These are phyloP conservation scores for Hafferia zeledoni DNA, from an alignment of 2,797 vertebrate genomes.

Conservation along the genomic window DNA sequence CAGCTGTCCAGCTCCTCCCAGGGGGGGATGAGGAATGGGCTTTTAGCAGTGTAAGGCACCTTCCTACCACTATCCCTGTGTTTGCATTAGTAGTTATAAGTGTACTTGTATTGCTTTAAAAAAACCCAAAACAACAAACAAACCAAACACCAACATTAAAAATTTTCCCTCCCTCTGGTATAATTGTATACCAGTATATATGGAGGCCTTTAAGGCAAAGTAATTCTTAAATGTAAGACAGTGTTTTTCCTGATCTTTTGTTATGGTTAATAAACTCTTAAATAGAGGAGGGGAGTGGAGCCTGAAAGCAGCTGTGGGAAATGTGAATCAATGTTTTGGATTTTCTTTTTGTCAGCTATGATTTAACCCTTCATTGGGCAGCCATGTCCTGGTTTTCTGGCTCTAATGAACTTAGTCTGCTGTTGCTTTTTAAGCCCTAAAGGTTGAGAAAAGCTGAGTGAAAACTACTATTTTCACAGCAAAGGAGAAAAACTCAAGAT, in stretches of 20 bases:
- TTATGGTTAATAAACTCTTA: not conserved
- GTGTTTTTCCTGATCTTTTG: not conserved
- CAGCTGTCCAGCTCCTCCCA: not conserved
- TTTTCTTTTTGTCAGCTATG: not conserved
- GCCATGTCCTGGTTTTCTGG: rapidly evolving
- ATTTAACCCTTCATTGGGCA: not conserved
- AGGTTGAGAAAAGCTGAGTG: not conserved
- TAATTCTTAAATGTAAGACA: not conserved
- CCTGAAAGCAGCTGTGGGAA: constrained; percentile 7
- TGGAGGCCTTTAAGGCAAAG: not conserved
- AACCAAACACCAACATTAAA: not conserved
- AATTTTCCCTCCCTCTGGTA: not conserved
- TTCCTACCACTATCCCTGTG: not conserved
- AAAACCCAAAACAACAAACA: not conserved
- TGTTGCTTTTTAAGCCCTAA: not conserved
- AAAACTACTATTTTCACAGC: not conserved
- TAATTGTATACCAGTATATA: not conserved
- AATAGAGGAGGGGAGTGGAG: not conserved
- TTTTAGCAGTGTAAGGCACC: not conserved
- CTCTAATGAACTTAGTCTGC: not conserved
- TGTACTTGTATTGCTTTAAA: not conserved
- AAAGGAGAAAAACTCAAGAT: not conserved
- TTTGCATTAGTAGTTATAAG: not conserved
- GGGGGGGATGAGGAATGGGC: not conserved
- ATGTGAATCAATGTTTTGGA: not conserved